Conservation (phyloP, 2,888 invertebrate genomes). For the Dastarcus helophoroides region DNA sequence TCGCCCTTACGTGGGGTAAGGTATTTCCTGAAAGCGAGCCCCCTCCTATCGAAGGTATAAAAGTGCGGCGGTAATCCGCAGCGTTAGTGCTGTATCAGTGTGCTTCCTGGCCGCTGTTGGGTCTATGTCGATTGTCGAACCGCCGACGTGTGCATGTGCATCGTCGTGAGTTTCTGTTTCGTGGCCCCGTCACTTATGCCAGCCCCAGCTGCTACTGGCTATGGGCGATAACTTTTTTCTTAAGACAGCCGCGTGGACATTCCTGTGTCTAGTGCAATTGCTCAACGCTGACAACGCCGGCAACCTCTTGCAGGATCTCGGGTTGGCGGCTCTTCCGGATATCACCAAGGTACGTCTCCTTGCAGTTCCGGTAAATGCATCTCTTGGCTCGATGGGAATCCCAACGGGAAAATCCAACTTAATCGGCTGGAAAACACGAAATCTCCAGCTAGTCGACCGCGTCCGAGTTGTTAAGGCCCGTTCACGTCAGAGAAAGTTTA, state of each 20-base stretch:
- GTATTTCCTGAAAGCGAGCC: slow-evolving; percentile 20
- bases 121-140: too few relatives aligned
- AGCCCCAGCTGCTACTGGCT: slow-evolving; percentile 29
- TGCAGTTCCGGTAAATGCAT: too few relatives aligned
- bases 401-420: too few relatives aligned
- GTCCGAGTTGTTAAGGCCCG: too few relatives aligned
- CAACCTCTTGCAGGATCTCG: slow-evolving; percentile 29
- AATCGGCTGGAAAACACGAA: too few relatives aligned
- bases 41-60: slow-evolving; percentile 27
- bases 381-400: too few relatives aligned
- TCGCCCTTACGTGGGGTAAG: too few relatives aligned
- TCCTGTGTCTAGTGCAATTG: slow-evolving; percentile 26
- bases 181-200: slow-evolving; percentile 25
- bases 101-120: too few relatives aligned
- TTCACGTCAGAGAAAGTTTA: too few relatives aligned
- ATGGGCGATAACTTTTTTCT: slow-evolving; percentile 30
- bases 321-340: slow-evolving; percentile 29
- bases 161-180: slow-evolving; percentile 19
- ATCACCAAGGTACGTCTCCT: slow-evolving; percentile 31
- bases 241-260: slow-evolving; percentile 31
- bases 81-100: slow-evolving; percentile 26
- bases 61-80: slow-evolving; percentile 25
- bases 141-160: slow-evolving; percentile 23
- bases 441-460: too few relatives aligned
- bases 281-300: slow-evolving; percentile 20